A percentile compares a stretch with the other conserved stretches of the same genome.
These are phyloP conservation scores for Drosophila parvula DNA, from an alignment of 1,140 invertebrate genomes.

Conservation along the genomic window DNA sequence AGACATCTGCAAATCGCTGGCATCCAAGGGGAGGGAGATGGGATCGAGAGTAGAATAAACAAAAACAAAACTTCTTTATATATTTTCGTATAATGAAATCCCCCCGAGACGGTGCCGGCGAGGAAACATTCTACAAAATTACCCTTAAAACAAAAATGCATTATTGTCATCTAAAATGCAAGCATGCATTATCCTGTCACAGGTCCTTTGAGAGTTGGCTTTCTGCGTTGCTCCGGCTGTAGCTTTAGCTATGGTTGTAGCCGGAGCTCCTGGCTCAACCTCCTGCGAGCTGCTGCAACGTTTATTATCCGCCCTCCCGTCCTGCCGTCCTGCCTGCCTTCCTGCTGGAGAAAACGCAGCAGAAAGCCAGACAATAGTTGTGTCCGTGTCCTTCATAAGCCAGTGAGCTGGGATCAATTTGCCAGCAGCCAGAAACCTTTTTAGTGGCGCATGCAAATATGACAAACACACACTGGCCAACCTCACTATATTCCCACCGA, in stretches of 20 bases:
- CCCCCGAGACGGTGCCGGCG: slow-evolving; percentile 35
- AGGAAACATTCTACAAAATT: slow-evolving; percentile 80
- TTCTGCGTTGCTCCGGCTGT: slow-evolving; percentile 58
- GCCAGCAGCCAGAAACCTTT: slow-evolving; percentile 79
- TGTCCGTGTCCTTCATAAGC: slow-evolving; percentile 74
- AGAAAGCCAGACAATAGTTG: slow-evolving; percentile 41
- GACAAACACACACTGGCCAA: slow-evolving; percentile 69
- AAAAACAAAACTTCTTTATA: slow-evolving; percentile 68
- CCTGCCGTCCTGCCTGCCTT: neutral
- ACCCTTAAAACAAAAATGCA: slow-evolving; percentile 83
- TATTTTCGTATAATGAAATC: slow-evolving; percentile 74
- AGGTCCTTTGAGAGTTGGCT: slow-evolving; percentile 81
- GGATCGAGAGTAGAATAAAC: slow-evolving; percentile 17
- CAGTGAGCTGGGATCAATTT: slow-evolving; percentile 80
- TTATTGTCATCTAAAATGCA: slow-evolving; percentile 84
- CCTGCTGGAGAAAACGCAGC: slow-evolving; percentile 9
- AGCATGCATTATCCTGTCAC: slow-evolving; percentile 84
- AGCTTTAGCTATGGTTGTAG: slow-evolving; percentile 12
- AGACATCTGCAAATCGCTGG: slow-evolving; percentile 63
- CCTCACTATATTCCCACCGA: neutral
- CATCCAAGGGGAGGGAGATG: slow-evolving; percentile 10
- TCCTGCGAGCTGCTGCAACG: slow-evolving; percentile 32
- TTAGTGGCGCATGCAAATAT: slow-evolving; percentile 81
- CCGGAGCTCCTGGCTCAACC: slow-evolving; percentile 29
- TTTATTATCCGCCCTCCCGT: slow-evolving; percentile 60